phyloP scores from a whole-genome alignment of 1,140 invertebrate species.

The Aplysia californica region DNA sequence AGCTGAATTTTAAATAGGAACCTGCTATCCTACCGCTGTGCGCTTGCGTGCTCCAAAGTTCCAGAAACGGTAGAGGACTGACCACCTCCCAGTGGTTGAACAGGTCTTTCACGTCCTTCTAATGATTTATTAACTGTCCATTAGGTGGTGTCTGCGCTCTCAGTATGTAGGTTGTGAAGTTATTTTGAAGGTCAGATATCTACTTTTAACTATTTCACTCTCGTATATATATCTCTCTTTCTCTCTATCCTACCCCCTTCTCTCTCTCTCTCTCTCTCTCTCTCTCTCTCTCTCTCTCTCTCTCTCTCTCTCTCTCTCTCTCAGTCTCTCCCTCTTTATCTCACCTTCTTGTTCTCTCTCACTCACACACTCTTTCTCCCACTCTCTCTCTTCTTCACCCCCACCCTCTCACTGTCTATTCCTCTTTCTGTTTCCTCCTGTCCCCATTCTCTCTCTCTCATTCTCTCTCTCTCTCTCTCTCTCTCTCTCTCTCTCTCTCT shows the following conservation, averaged over 20 bases:
- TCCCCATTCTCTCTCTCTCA: too few relatives aligned
- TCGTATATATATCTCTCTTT: background rate
- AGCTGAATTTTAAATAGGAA: too few relatives aligned
- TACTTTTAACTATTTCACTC: background rate
- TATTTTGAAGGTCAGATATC: background rate
- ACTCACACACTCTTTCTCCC: background rate
- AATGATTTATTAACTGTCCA: background rate
- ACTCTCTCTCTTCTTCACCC: background rate
- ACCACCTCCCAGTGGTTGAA: background rate
- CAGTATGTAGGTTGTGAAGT: background rate
- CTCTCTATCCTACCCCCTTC: background rate
- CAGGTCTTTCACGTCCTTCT: background rate
- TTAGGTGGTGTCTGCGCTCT: background rate
- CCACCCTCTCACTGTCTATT: background rate
- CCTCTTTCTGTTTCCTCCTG: background rate
- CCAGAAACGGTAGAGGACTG: background rate
- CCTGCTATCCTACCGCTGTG: background rate
- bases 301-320: background rate
- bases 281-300: background rate
- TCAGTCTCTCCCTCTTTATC: background rate
- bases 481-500: background rate
- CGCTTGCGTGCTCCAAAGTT: background rate
- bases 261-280: conserved; percentile 7
- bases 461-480: background rate
- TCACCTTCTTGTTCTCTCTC: conserved; percentile 1